Evolutionary conservation across 2,113 vertebrate genomes (phyloP), one percentile per base, ranked within the genome.

Genomic region (Sakesphorus luctuosus): DNA sequence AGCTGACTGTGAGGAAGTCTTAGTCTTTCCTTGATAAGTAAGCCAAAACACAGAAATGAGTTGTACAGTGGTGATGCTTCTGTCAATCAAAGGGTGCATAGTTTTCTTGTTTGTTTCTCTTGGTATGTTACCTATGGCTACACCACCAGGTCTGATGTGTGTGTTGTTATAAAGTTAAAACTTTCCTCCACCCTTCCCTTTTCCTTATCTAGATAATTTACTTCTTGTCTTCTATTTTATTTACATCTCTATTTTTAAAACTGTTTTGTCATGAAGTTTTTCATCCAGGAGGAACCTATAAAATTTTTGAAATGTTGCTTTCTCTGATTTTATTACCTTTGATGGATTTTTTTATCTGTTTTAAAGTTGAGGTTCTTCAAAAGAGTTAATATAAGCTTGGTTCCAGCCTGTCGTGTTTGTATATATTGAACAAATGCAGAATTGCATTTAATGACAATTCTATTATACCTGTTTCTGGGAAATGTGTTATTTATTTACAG

Each of bases 341-440:
- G 95, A 95, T 81, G 95, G 77, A 90, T 94, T 97, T 89, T 88
- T 88, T 98, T 96, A 97, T 92, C 88, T 95, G 63, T 94, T 81
- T 93, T 97, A 80, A 86, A 96, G 89, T 72, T 91, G 52, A 40
- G 91, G 76, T 96, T 97, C 94, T 95, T 91, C 85, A 93, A 76
- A 89, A 95, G 93, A 97, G 97, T 98, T 97, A 97, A 97, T 98
- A 78, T 94, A 94, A 86, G 52, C 74, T 97, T 94, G 69, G 71
- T 97, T 63, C 56, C 92, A 92, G 53, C 97, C 93, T 97, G 87
- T 95, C 44, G 36, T 98, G 94, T 97, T 98, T 97, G 87, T 93
- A 93, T 73, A 90, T 94, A 94, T 87, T 94, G 89, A 97, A 95
- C 87, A 97, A 98, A 97, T 92, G 93, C 66, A 95, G 52, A 91